A percentile compares a stretch with the other conserved stretches of the same genome.
phyloP scores from a whole-genome alignment of 2,797 vertebrate species.

The Pangasius djambal region DNA sequence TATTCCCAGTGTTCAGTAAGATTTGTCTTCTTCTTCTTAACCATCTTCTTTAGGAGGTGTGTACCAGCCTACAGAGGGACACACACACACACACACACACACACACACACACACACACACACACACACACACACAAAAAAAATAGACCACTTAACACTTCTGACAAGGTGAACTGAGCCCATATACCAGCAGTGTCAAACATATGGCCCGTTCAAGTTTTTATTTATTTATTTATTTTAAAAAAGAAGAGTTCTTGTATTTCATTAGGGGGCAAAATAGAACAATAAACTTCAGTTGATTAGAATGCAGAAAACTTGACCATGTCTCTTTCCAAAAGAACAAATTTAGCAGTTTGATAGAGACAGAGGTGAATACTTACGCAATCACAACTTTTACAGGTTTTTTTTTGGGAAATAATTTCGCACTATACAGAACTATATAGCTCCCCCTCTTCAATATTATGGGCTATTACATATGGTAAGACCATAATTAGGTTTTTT shows the following conservation, averaged over 20 bases:
- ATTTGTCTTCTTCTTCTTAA: constrained; percentile 70
- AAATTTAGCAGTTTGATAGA: not conserved
- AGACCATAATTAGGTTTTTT: not conserved
- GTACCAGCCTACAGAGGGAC: constrained; percentile 90
- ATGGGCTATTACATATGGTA: not conserved
- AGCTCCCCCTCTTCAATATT: not conserved
- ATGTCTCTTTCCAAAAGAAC: not conserved
- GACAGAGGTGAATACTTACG: not conserved
- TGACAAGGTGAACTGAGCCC: not conserved
- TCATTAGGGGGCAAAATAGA: not conserved
- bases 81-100: too few species aligned
- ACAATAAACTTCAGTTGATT: not conserved
- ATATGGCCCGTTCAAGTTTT: too few species aligned
- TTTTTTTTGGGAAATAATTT: not conserved
- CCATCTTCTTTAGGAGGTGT: constrained; percentile 97
- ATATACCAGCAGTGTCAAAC: not conserved
- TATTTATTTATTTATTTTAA: too few species aligned
- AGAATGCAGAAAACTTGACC: not conserved
- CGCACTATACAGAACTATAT: not conserved
- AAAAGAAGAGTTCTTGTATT: not conserved
- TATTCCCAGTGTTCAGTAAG: constrained; percentile 69
- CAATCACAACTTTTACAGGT: not conserved
- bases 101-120: too few species aligned
- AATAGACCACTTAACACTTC: not conserved
- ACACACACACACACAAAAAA: too few species aligned